Percentiles rank a stretch among this genome's conserved stretches.
Conservation (phyloP, 2,113 vertebrate species). For the Uropsilus gracilis region DNA sequence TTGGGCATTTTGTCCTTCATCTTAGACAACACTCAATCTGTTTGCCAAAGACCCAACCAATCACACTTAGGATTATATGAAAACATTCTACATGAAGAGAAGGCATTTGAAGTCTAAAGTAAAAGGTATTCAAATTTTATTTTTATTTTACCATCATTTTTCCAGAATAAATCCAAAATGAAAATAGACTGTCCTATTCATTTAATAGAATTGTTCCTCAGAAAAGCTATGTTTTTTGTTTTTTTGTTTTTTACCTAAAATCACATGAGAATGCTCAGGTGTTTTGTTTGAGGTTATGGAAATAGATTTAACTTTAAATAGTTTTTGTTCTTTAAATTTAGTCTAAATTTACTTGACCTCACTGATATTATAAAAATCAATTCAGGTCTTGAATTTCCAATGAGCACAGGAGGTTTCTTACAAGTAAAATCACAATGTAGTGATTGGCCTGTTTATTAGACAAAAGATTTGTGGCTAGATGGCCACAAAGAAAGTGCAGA, state of each 20-base stretch:
- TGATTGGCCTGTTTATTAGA: neutral
- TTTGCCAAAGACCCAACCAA: neutral
- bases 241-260: slow-evolving; percentile 41
- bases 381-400: neutral
- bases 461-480: neutral
- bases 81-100: neutral
- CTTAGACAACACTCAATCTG: neutral
- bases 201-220: neutral
- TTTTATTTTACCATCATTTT: neutral
- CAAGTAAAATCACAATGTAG: neutral
- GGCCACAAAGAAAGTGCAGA: neutral
- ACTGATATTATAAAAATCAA: neutral
- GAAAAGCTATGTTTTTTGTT: neutral
- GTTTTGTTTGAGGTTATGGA: neutral
- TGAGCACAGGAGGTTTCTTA: neutral
- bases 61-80: neutral
- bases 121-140: neutral
- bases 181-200: neutral
- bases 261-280: neutral
- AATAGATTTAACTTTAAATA: neutral
- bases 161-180: neutral
- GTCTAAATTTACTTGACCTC: slow-evolving; percentile 20
- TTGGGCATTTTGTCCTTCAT: neutral
- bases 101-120: neutral
- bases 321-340: too few relatives aligned